Evolutionary conservation across 2,888 invertebrate genomes (phyloP), one percentile per base, ranked within the genome.

Genomic region (Drosophila phalerata): DNA sequence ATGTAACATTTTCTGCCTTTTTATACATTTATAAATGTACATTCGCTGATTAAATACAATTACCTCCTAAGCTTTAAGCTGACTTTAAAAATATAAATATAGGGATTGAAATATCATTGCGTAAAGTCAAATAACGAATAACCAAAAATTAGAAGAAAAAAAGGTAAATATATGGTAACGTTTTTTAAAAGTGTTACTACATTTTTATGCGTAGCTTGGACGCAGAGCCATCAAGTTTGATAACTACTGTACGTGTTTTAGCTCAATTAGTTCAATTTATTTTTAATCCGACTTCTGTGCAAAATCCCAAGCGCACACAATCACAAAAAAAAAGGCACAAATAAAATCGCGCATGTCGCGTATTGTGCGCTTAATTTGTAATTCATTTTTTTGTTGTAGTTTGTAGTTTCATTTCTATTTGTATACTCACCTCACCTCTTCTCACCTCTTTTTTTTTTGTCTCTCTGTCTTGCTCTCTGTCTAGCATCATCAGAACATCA

Each of bases 191-290:
- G 13, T 30, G 34, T n/a, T 48, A 13, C 45, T 74, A 52, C 58
- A 47, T 64, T 58, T 76, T 62, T 40, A 58, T 74, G 73, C 77
- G 73, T 76, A 65, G 11, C 52, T 49, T 28, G 19, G 32, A 5
- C 10, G 48, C 52, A 57, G 13, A 38, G 52, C 30, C 42, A 69
- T 38, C 30, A 51, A 11, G 19, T 47, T 48, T 42, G 17, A 55
- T 51, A 62, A 55, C 43, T 55, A 63, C 72, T 63, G 71, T 77
- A 63, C 66, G 32, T 56, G 55, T 56, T 56, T 13, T 34, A 43
- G 43, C 65, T 85, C 86, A 84, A 88, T 84, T 84, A 77, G 90
- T 56, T 86, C 84, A 84, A 84, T 84, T 84, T 89, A 88, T 72
- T 72, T 85, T 85, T 76, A 79, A 88, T 85, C 60, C 69, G 79